Evolutionary conservation across 1,140 invertebrate genomes (phyloP).

Genomic region (Sinonovacula constricta): DNA sequence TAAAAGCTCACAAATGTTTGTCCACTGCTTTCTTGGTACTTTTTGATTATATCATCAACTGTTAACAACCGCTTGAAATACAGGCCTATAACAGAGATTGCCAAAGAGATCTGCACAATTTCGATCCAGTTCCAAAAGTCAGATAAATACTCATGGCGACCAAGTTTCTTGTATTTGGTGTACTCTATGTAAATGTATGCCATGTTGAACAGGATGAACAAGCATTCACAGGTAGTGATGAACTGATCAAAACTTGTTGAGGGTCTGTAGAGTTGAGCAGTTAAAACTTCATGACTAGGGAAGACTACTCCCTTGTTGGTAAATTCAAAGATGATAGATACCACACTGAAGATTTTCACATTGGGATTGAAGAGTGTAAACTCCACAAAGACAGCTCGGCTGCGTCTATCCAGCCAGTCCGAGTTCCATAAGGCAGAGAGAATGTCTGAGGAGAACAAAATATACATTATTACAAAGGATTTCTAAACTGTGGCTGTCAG

Average conservation of each 20-base stretch:
- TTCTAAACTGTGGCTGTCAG: too few species aligned
- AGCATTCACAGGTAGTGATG: conserved; percentile 34
- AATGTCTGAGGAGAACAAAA: too few species aligned
- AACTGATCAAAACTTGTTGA: conserved; percentile 19
- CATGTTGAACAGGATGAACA: conserved; percentile 35
- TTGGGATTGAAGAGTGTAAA: conserved; percentile 80
- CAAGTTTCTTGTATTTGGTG: conserved; percentile 19
- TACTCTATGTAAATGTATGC: conserved; percentile 41
- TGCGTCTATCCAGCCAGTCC: conserved; percentile 78
- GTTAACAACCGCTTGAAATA: conserved; percentile 58
- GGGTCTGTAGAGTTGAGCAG: conserved; percentile 48
- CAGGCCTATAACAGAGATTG: conserved; percentile 54
- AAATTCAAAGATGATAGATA: conserved; percentile 45
- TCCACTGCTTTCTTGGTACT: conserved; percentile 30
- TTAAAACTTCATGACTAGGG: conserved; percentile 47
- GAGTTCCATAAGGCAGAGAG: conserved; percentile 61
- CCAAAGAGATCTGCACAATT: conserved; percentile 54
- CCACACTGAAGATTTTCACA: conserved; percentile 55
- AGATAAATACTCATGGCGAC: conserved; percentile 35
- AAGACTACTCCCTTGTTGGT: conserved; percentile 39
- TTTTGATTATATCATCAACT: conserved; percentile 46
- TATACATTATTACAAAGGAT: too few species aligned
- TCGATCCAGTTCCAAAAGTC: conserved; percentile 58
- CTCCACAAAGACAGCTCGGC: conserved; percentile 79
- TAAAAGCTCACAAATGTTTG: conserved; percentile 61